A percentile compares a stretch with the other conserved stretches of the same genome.
Evolutionary conservation across 1,140 invertebrate species (phyloP).

Genomic region (Diorhabda carinulata): DNA sequence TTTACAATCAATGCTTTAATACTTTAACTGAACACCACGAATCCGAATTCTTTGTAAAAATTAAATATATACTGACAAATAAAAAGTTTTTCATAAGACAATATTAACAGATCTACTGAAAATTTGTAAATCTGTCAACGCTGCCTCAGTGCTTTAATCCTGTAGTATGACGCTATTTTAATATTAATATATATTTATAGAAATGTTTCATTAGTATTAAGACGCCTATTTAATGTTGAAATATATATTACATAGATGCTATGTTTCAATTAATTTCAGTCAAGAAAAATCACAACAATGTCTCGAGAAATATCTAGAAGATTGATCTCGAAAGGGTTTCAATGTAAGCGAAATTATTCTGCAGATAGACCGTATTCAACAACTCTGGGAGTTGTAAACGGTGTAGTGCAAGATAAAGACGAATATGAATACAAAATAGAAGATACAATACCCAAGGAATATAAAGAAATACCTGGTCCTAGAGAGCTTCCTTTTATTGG

Average conservation of each 20-base stretch:
- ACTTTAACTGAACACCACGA: no score
- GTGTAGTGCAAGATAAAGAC: slow-evolving; percentile 27
- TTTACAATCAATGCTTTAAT: no score
- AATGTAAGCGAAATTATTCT: not conserved
- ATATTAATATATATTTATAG: no score
- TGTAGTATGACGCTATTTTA: no score
- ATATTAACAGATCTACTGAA: no score
- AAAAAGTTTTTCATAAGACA: no score
- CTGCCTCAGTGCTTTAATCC: no score
- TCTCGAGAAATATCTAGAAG: slow-evolving; percentile 10
- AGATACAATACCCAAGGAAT: slow-evolving; percentile 46
- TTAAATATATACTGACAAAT: no score
- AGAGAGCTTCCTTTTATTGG: slow-evolving; percentile 70
- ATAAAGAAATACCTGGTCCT: slow-evolving; percentile 70
- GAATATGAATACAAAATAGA: slow-evolving; percentile 16
- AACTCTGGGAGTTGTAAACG: slow-evolving; percentile 29
- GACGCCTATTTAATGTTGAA: not conserved
- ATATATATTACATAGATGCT: not conserved
- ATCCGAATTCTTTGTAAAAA: no score
- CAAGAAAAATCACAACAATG: not conserved
- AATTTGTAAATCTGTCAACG: no score
- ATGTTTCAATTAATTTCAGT: not conserved
- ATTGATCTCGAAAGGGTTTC: not conserved
- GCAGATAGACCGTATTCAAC: slow-evolving; percentile 34
- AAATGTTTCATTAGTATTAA: not conserved